These are phyloP conservation scores for Rhineura floridana DNA, from an alignment of 2,113 vertebrate species.

Conservation along the genomic window DNA sequence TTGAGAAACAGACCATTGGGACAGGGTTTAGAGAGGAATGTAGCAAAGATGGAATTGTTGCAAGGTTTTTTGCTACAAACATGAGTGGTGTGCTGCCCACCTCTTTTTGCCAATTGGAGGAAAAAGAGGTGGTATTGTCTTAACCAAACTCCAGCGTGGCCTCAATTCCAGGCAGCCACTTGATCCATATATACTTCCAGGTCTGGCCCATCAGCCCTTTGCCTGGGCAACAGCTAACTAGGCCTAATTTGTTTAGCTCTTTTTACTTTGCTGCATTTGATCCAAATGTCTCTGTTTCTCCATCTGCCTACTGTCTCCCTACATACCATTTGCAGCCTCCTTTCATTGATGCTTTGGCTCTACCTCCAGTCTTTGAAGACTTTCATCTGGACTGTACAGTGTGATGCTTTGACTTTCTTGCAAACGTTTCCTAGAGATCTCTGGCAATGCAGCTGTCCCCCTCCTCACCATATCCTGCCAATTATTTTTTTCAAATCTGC, in stretches of 20 bases:
- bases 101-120: not conserved
- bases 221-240: not conserved
- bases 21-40: not conserved
- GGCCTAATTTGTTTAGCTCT: not conserved
- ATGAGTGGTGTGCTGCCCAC: not conserved
- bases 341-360: not conserved
- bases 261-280: not conserved
- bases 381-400: not conserved
- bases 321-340: not conserved
- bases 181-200: not conserved
- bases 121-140: not conserved
- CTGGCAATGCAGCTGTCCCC: not conserved
- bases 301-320: not conserved
- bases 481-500: not conserved
- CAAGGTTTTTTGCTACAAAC: not conserved
- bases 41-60: not conserved
- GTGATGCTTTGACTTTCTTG: not conserved
- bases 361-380: not conserved
- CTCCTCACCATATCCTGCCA: not conserved
- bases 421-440: not conserved
- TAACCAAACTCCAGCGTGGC: not conserved
- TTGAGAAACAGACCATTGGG: not conserved
- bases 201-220: no score
- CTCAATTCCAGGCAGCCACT: not conserved
- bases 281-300: no score